Base-by-base conservation (phyloP, 2,113 vertebrate genomes). In the Calonectris borealis region DNA sequence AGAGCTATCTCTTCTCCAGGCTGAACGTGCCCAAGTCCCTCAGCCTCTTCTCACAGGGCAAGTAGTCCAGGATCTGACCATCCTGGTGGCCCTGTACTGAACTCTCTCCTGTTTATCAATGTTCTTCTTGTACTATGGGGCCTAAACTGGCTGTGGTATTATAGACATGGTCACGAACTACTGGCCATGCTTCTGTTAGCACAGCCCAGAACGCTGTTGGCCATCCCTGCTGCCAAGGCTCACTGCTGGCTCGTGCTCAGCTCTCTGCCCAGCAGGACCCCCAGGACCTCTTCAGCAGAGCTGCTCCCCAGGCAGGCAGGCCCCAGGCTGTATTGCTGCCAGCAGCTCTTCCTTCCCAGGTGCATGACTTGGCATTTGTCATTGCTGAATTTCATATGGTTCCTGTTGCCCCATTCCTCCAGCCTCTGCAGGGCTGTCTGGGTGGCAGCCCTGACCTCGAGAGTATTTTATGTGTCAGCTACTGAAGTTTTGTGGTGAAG, bases 321-420 rank as follows among this genome's bases (percentile, higher is more conserved):
- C 3, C 10, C 4, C 19, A 26, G 7, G 3, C 6, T 0, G 3
- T 25, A 2, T 44, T 2, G 1, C 0, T 54, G 20, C 9, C 49
- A 84, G 54, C 7, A 69, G 20, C 12, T 36, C 8, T 54, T 86
- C 40, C 36, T 83, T 57, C 27, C 12, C 36, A 48, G 27, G 12
- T 21, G 5, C 11, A 65, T 15, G 26, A 12, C 34, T 31, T 49
- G 27, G 11, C 21, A 46, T 70, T 75, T 88, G 38, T 36, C 11
- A 2, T n/a, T 62, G 46, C 8, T 54, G 51, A 66, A 57, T 78
- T 70, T 40, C n/a, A 9, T 62, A 13, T 12, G 20, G 26, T 51
- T 75, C 25, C 16, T 0, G 0, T 40, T 83, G 10, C 16, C 7
- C 48, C 22, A 13, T n/a, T 83, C 16, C 38, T 76, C 11, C 61